Evolutionary conservation across 2,888 invertebrate species (phyloP), one percentile per base, ranked within the genome.

Genomic region (Chrysolina oricalcia): DNA sequence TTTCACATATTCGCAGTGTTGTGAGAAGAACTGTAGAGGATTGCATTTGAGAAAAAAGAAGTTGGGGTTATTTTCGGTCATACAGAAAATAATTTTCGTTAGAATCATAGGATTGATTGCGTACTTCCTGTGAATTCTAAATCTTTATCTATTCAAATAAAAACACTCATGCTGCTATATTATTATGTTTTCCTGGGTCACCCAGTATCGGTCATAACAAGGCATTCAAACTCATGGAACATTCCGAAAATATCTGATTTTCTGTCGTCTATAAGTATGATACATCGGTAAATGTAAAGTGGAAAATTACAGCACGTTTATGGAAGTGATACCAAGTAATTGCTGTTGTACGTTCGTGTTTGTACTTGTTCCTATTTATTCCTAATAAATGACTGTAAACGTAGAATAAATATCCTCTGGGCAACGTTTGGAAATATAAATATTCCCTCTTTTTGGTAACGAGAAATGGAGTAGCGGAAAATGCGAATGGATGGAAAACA

Each of bases 391-490:
- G 59, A 27, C 59, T 50, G 27, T 35, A 35, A 59, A 17, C 35
- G 59, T 27, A 59, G 35, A 27, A 59, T 59, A 59, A 59, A 59
- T 59, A 59, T 27, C 59, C 9, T 27, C 27, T 1, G 59, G 59
- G 59, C n/a, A 27, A 35, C n/a, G 59, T 23, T 59, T 27, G 59
- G n/a, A n/a, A 59, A 59, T 27, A 35, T 59, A 59, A 59, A 59
- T 59, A 59, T 59, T 59, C 23, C 35, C 27, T n/a, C 17, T 59
- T 59, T 59, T 35, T 0, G 59, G 59, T 59, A 59, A 35, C 59
- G 59, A 59, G 59, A 59, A 59, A 23, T 17, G 59, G n/a, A 59
- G 59, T 59, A 59, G 59, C 35, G 59, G 59, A 59, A 59, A 59
- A 59, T 59, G 27, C 35, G 35, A 59, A 21, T 53, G 53, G 53